Evolutionary conservation across 2,113 vertebrate genomes (phyloP), one percentile per base, ranked within the genome.

Genomic region (Xiphorhynchus elegans): DNA sequence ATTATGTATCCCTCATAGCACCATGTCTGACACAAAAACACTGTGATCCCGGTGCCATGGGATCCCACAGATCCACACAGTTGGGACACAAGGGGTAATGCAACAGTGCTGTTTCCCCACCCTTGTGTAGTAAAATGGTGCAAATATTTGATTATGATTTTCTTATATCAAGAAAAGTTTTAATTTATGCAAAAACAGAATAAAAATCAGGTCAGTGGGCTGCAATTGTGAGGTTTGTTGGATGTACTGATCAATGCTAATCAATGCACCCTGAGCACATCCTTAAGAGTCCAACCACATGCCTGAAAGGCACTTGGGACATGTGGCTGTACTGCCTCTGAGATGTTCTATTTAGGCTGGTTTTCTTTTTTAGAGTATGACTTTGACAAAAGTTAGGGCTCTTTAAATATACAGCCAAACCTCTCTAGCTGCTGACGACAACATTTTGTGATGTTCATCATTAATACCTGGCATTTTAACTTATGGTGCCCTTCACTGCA

Each of bases 1-100:
- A 97, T 96, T 95, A 96, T 93, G 55, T 31, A 96, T 69, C 72
- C 67, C 66, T 83, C 80, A 74, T 8, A 89, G 73, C 40, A 60
- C 53, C 69, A 35, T 6, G 37, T 63, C 83, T 90, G 64, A 92
- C 50, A 94, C 96, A 91, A 52, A 62, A 82, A 17, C 37, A 73
- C 70, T 62, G 33, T 73, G 77, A 93, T 85, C 90, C 87, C 35
- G 8, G 63, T 17, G 33, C 84, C 1, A 0, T 37, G 90, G 80
- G 79, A 87, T 79, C 89, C 86, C 9, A 6, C 18, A 60, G 52
- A 73, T 46, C 63, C 60, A 94, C 72, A 40, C 56, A 67, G 62
- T 10, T 92, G 60, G 75, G 63, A 93, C 81, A 53, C 75, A 77
- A 56, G 78, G 62, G 39, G 40, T 29, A 94, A 39, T 3, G 8